Conservation (phyloP, 2,888 invertebrate genomes). For the Cephus sareptanus region DNA sequence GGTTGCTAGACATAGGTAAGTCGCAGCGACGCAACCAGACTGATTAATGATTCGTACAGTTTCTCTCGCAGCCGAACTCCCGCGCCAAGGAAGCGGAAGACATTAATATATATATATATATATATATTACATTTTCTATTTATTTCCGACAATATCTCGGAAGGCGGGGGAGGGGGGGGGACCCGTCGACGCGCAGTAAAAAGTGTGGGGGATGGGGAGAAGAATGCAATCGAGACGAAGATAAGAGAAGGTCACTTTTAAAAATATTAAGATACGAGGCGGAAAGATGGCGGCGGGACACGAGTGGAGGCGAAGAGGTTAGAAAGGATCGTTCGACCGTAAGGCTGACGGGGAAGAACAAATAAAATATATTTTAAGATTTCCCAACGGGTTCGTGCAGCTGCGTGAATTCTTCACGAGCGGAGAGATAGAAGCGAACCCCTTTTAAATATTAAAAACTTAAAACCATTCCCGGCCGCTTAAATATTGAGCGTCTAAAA, state of each 20-base stretch:
- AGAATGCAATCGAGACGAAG: background rate
- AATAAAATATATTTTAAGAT: slow-evolving; percentile 65
- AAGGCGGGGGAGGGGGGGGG: background rate
- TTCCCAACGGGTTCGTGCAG: slow-evolving; percentile 52
- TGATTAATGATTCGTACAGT: slow-evolving; percentile 62
- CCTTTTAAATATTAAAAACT: slow-evolving; percentile 58
- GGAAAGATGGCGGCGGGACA: background rate
- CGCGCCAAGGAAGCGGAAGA: slow-evolving; percentile 37
- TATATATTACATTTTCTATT: slow-evolving; percentile 42
- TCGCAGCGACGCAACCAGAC: slow-evolving; percentile 49
- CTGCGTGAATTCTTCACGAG: slow-evolving; percentile 51
- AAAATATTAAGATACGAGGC: background rate
- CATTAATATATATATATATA: slow-evolving; percentile 41
- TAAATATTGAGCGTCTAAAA: slow-evolving; percentile 55
- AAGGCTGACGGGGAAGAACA: slow-evolving; percentile 26
- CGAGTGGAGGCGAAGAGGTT: background rate
- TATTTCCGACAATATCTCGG: background rate
- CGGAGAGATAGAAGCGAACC: slow-evolving; percentile 18
- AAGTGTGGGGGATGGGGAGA: background rate
- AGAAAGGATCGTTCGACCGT: background rate
- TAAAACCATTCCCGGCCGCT: slow-evolving; percentile 59
- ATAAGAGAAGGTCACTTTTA: background rate
- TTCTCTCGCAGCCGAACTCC: slow-evolving; percentile 39
- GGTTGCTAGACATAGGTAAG: slow-evolving; percentile 23
- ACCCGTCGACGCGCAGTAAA: background rate